Evolutionary conservation across 1,140 invertebrate genomes (phyloP), one percentile per base, ranked within the genome.

Genomic region (Pteromalus puparum): DNA sequence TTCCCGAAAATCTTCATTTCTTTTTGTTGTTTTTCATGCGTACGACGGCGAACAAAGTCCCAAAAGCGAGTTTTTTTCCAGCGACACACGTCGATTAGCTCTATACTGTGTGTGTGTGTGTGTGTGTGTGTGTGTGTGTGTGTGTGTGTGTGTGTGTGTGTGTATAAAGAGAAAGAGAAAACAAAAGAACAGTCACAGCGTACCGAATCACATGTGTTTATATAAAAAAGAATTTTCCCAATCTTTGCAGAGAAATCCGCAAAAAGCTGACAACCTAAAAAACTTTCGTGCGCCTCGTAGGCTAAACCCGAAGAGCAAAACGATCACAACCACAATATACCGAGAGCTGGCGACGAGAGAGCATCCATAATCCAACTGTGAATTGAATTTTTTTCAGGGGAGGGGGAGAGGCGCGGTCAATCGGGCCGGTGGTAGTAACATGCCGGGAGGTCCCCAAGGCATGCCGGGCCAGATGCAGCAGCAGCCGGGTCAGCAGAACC

Each of bases 361-460:
- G 18, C 73, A 42, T 38, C 15, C 30, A 46, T 38, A 74, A 61
- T 21, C 53, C 18, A 61, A n/a, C 21, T 61, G 21, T 61, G 4
- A 61, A 15, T 38, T 42, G 38, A 30, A 72, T 74, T 74, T 48
- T 74, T 92, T 93, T 84, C 90, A 94, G 94, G 93, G 93, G 94
- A 95, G 93, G 94, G 94, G 93, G 93, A 94, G 92, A 93, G 91
- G 92, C 90, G 91, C 87, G 90, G 90, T 86, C 91, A 93, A 91
- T 91, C 92, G 92, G 91, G 91, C 90, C 94, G 94, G 91, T 95
- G 94, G 94, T 95, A 95, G 94, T 95, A 94, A 94, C 91, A 90
- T 93, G 86, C 90, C 91, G 84, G 81, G 87, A 80, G 87, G 90
- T 30, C 86, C 92, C 85, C 91, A 85, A 80, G 83, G 84, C 74